These are phyloP conservation scores for Bhutanitis thaidina DNA, from an alignment of 2,888 invertebrate genomes.

Conservation along the genomic window DNA sequence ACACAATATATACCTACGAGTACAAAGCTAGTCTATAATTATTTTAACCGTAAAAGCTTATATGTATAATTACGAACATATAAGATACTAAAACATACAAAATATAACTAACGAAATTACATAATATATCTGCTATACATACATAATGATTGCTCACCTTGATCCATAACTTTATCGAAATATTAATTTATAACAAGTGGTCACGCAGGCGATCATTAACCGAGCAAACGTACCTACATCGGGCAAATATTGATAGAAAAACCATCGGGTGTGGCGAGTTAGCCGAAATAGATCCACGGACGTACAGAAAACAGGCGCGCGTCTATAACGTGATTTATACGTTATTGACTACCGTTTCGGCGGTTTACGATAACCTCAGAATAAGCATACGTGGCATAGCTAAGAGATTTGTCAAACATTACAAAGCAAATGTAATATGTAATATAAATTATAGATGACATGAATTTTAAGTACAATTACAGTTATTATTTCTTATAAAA, in stretches of 20 bases:
- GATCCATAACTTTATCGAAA: slow-evolving; percentile 21
- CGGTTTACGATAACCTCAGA: slow-evolving; percentile 55
- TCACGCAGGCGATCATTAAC: slow-evolving; percentile 28
- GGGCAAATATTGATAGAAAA: slow-evolving; percentile 58
- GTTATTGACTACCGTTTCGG: slow-evolving; percentile 60
- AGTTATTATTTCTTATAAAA: too few relatives aligned
- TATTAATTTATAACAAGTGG: slow-evolving; percentile 25
- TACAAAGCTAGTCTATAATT: too few relatives aligned
- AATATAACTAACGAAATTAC: slow-evolving; percentile 1
- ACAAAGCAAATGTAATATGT: too few relatives aligned
- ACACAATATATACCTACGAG: too few relatives aligned
- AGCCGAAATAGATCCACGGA: slow-evolving; percentile 68
- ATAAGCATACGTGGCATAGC: slow-evolving; percentile 34
- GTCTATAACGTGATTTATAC: slow-evolving; percentile 68
- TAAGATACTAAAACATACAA: too few relatives aligned
- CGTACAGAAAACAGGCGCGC: slow-evolving; percentile 74
- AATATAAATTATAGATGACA: too few relatives aligned
- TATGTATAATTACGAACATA: too few relatives aligned
- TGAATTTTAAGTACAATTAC: too few relatives aligned
- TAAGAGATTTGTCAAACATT: slow-evolving; percentile 43
- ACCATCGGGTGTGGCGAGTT: slow-evolving; percentile 41
- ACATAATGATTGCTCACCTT: slow-evolving; percentile 12
- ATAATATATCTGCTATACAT: slow-evolving; percentile 7
- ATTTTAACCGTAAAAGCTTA: too few relatives aligned
- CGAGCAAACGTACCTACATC: slow-evolving; percentile 35